Percentiles rank a stretch among this genome's conserved stretches.
Conservation (phyloP, 2,888 invertebrate species). For the Dryadula phaetusa region DNA sequence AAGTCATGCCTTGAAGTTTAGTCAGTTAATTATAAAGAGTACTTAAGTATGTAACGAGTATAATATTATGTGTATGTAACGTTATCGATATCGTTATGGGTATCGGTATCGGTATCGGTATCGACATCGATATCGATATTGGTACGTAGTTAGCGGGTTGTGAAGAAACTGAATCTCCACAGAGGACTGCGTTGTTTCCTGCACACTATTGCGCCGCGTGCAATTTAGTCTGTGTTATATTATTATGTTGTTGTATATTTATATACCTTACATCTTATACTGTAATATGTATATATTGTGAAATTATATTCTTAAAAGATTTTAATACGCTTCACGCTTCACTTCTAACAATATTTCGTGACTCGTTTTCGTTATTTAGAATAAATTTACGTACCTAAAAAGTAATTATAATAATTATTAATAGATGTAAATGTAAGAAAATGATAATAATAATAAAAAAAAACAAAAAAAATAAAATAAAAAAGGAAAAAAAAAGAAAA, state of each 20-base stretch:
- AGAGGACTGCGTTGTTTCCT: conserved; percentile 80
- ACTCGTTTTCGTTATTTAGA: conserved; percentile 84
- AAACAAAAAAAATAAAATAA: conserved; percentile 57
- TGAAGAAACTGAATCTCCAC: conserved; percentile 79
- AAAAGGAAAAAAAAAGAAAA: conserved; percentile 68
- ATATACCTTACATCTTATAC: conserved; percentile 79
- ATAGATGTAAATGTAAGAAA: conserved; percentile 58
- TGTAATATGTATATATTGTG: conserved; percentile 83
- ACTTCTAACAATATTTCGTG: conserved; percentile 81
- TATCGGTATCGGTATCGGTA: conserved; percentile 61
- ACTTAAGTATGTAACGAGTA: conserved; percentile 79
- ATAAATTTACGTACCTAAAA: conserved; percentile 83
- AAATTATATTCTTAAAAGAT: conserved; percentile 81
- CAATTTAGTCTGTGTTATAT: conserved; percentile 84
- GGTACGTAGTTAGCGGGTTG: conserved; percentile 61
- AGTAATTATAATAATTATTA: conserved; percentile 83
- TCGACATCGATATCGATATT: conserved; percentile 59
- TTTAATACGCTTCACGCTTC: conserved; percentile 83
- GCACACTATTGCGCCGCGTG: conserved; percentile 81
- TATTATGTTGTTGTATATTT: conserved; percentile 84
- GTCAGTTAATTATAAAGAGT: conserved; percentile 81
- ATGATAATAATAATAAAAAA: conserved; percentile 58
- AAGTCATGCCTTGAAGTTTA: conserved; percentile 82
- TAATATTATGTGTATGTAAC: conserved; percentile 56
- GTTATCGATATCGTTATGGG: conserved; percentile 69